These are phyloP conservation scores for Manacus vitellinus DNA, from an alignment of 2,113 vertebrate species.

Conservation along the genomic window DNA sequence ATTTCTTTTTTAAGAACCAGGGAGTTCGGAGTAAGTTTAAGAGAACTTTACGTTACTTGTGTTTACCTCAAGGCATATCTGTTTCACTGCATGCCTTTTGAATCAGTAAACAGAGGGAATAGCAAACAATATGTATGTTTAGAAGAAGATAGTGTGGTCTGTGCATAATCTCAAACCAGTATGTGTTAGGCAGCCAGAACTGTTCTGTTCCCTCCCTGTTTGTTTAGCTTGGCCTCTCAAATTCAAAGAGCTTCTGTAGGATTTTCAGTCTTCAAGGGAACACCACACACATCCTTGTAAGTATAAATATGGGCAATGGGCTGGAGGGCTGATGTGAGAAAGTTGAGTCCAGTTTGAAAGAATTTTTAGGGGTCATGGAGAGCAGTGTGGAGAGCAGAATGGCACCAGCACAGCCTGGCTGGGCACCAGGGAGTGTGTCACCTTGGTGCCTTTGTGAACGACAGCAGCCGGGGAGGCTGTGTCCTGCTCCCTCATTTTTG, in stretches of 20 bases:
- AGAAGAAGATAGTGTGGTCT: background rate
- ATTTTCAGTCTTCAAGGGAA: background rate
- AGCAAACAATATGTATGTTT: background rate
- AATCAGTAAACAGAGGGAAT: constrained; percentile 2
- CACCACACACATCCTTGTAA: background rate
- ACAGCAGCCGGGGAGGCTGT: rapidly evolving
- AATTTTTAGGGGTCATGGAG: background rate
- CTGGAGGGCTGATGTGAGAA: background rate
- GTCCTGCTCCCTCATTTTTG: background rate
- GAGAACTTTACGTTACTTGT: background rate
- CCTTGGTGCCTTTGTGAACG: background rate
- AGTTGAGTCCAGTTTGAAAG: background rate
- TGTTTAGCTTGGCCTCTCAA: background rate
- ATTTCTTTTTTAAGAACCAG: background rate
- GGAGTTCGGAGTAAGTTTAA: background rate
- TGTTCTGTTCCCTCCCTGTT: background rate
- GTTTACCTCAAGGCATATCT: background rate
- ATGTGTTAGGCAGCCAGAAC: background rate
- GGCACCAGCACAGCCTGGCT: background rate
- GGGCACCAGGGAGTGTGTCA: rapidly evolving
- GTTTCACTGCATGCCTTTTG: background rate
- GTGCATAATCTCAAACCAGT: background rate
- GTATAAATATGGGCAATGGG: background rate
- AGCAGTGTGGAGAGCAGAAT: background rate
- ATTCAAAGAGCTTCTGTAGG: constrained; percentile 3